A percentile compares a stretch with the other conserved stretches of the same genome.
phyloP scores from a whole-genome alignment of 2,888 invertebrate genomes.

The Synanthedon myopaeformis region DNA sequence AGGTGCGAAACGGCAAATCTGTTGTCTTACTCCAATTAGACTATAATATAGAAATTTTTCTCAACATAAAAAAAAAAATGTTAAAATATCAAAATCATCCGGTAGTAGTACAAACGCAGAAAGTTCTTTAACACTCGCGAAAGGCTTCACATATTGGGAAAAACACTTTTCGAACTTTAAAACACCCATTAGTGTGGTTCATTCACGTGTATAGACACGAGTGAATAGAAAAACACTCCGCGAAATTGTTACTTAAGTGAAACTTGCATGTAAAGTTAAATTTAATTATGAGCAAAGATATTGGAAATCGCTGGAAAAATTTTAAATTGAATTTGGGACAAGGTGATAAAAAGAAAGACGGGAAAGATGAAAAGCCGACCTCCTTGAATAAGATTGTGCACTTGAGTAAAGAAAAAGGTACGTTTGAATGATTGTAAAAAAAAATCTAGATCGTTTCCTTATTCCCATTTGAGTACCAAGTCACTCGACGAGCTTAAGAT shows the following conservation, averaged over 20 bases:
- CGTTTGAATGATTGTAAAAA: constrained; percentile 9
- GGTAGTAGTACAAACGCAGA: constrained; percentile 14
- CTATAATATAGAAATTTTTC: too few species aligned
- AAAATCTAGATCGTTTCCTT: too few species aligned
- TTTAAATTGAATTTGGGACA: constrained; percentile 36
- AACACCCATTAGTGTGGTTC: constrained; percentile 13
- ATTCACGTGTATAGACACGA: constrained; percentile 8
- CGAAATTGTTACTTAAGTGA: not conserved
- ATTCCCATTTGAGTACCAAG: too few species aligned
- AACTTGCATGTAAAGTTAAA: not conserved
- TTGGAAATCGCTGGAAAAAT: constrained; percentile 45
- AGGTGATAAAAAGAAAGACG: constrained; percentile 21
- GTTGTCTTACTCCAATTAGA: too few species aligned
- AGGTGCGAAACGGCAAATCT: too few species aligned
- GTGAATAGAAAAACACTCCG: constrained; percentile 6
- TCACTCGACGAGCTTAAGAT: too few species aligned
- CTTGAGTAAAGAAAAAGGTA: constrained; percentile 43
- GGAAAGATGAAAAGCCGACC: constrained; percentile 7
- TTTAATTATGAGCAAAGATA: constrained; percentile 35
- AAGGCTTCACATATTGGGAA: not conserved
- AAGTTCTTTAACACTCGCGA: constrained; percentile 16
- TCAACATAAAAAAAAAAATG: too few species aligned
- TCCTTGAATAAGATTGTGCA: constrained; percentile 30
- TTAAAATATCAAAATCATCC: constrained; percentile 8
- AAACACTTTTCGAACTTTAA: constrained; percentile 3